Evolutionary conservation across 1,140 invertebrate genomes (phyloP), one percentile per base, ranked within the genome.

Genomic region (Dreissena polymorpha): DNA sequence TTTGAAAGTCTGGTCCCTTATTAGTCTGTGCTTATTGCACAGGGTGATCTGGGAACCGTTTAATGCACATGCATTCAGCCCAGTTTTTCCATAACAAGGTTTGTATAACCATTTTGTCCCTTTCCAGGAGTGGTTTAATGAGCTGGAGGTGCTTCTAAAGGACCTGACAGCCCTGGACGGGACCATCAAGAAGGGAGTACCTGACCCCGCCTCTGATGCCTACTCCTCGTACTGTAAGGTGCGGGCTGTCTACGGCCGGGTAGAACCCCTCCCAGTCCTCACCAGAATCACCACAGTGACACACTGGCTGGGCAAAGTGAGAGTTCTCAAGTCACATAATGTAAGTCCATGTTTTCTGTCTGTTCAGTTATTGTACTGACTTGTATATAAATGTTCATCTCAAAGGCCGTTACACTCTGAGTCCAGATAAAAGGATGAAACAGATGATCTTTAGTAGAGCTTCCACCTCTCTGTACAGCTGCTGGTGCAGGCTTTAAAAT

Each of bases 71-170:
- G 39, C 39, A 39, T 39, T 39, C 2, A 39, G 39, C 8, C 39
- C 2, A 39, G 39, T 39, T 39, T 39, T 39, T 8, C 39, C 39
- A 39, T 5, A 39, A 39, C 39, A 39, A 39, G 39, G 39, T 8
- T 39, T 39, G 2, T 39, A 39, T 39, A 51, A 12, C 16, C 3
- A 63, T 65, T 75, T 2, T 69, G 21, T 63, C 21, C 53, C 16
- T 69, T 73, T 86, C 53, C 60, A 89, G 89, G 89, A 89, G 77
- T 89, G 89, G 89, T 67, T 84, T 27, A 73, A 84, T 50, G 89
- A 89, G 68, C 65, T 88, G 0, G 50, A 86, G 29, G 49, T 87
- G 0, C 51, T 89, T 13, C 69, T 86, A 27, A 80, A 80, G 29
- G 88, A 89, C 63, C 64, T 88, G 18, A 87, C 86, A 18, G 69